Percentiles rank a stretch among this genome's conserved stretches.
These are phyloP conservation scores for Cryptotis parvus DNA, from an alignment of 2,113 vertebrate genomes.

Conservation along the genomic window DNA sequence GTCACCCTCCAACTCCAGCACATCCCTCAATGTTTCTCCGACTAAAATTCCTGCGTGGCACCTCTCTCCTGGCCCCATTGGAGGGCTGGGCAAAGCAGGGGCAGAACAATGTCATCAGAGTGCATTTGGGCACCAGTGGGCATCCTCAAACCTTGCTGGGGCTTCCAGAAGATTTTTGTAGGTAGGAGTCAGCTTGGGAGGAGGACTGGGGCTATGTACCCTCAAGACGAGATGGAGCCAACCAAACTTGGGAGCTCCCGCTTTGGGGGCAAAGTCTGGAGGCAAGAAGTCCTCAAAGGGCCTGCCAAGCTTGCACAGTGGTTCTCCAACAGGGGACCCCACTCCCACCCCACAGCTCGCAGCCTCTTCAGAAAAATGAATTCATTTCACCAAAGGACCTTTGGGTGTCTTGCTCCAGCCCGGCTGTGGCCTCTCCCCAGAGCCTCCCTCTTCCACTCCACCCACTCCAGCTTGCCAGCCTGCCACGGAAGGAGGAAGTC, in stretches of 20 bases:
- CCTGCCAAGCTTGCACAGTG: accelerated
- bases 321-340: background rate
- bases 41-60: background rate
- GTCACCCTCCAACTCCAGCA: background rate
- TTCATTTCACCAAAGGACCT: background rate
- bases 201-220: background rate
- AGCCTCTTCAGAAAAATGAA: background rate
- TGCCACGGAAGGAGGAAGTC: background rate
- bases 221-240: too few relatives aligned
- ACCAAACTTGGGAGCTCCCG: background rate
- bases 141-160: accelerated
- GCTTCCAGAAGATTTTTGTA: background rate
- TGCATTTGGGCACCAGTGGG: accelerated
- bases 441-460: background rate
- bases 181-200: background rate
- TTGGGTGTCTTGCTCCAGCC: background rate
- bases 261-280: background rate
- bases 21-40: background rate
- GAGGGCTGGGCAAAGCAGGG: background rate
- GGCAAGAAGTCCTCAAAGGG: background rate
- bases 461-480: background rate
- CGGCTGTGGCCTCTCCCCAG: background rate
- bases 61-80: background rate
- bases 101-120: accelerated
- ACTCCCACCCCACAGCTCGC: background rate